Conservation (phyloP, 2,888 invertebrate genomes). For the Acanthopleura granulata region DNA sequence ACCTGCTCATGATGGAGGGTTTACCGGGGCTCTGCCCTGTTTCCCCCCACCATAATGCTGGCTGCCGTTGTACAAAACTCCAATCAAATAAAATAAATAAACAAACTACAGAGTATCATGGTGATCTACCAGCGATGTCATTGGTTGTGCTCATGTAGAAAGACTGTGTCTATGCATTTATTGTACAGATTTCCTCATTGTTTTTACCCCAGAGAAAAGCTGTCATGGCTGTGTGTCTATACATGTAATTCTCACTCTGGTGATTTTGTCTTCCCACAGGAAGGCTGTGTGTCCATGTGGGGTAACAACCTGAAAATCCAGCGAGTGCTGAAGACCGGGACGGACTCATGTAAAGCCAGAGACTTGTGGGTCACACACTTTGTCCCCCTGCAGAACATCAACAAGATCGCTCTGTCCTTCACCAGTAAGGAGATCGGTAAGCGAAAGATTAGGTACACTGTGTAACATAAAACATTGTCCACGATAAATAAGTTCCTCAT, state of each 20-base stretch:
- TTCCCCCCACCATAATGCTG: too few species aligned
- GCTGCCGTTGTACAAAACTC: too few species aligned
- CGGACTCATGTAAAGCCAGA: slow-evolving; percentile 65
- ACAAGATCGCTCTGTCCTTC: slow-evolving; percentile 68
- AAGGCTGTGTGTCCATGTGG: slow-evolving; percentile 68
- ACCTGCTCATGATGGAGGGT: too few species aligned
- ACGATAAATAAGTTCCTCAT: too few species aligned
- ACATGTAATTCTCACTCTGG: not conserved
- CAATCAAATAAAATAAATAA: too few species aligned
- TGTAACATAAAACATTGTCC: too few species aligned
- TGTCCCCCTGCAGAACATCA: slow-evolving; percentile 65
- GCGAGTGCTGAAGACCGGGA: slow-evolving; percentile 60
- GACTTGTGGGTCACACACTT: slow-evolving; percentile 70
- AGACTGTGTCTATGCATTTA: too few species aligned
- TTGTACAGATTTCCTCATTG: not conserved
- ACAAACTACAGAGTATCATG: too few species aligned
- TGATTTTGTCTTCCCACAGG: slow-evolving; percentile 44
- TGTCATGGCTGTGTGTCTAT: not conserved
- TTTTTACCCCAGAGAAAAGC: not conserved
- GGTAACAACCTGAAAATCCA: slow-evolving; percentile 62
- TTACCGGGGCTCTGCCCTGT: too few species aligned
- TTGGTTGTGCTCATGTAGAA: too few species aligned
- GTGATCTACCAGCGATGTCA: too few species aligned
- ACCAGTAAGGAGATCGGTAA: slow-evolving; percentile 70
- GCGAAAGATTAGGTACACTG: slow-evolving; percentile 22